phyloP scores from a whole-genome alignment of 2,797 vertebrate species.

The Thamnophis elegans region DNA sequence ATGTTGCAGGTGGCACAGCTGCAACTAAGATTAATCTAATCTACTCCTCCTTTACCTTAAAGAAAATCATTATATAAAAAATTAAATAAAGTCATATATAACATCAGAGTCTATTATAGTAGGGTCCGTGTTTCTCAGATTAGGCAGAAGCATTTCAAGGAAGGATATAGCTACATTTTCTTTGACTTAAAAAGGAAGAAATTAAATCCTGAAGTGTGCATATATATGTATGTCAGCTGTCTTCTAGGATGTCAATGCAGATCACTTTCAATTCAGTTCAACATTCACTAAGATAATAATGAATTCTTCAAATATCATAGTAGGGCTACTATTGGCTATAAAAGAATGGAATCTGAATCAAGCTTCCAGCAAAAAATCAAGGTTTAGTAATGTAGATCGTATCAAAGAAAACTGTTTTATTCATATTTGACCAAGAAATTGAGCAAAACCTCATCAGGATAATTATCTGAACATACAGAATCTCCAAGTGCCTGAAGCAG shows the following conservation, averaged over 20 bases:
- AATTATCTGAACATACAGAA: slow-evolving; percentile 28
- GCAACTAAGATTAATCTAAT: neutral
- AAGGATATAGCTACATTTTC: neutral
- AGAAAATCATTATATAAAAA: neutral
- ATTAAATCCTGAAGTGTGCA: neutral
- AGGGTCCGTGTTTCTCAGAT: neutral
- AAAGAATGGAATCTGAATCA: neutral
- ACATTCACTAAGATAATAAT: neutral
- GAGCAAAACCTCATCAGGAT: slow-evolving; percentile 28
- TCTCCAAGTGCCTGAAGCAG: slow-evolving; percentile 53
- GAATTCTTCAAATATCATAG: neutral
- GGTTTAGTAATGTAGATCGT: neutral
- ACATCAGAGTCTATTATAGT: neutral
- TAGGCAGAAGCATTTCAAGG: neutral
- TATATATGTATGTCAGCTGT: neutral
- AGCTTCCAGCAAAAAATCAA: slow-evolving; percentile 27
- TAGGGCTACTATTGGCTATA: neutral
- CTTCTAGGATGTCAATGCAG: neutral
- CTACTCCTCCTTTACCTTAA: neutral
- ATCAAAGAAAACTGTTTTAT: slow-evolving; percentile 31
- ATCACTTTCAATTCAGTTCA: neutral
- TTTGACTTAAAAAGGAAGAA: neutral
- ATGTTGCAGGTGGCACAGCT: neutral
- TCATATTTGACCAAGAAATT: slow-evolving; percentile 55
- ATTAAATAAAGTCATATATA: neutral